Percentiles rank a stretch among this genome's conserved stretches.
These are phyloP conservation scores for Eurypyga helias DNA, from an alignment of 2,113 vertebrate genomes.

Conservation along the genomic window DNA sequence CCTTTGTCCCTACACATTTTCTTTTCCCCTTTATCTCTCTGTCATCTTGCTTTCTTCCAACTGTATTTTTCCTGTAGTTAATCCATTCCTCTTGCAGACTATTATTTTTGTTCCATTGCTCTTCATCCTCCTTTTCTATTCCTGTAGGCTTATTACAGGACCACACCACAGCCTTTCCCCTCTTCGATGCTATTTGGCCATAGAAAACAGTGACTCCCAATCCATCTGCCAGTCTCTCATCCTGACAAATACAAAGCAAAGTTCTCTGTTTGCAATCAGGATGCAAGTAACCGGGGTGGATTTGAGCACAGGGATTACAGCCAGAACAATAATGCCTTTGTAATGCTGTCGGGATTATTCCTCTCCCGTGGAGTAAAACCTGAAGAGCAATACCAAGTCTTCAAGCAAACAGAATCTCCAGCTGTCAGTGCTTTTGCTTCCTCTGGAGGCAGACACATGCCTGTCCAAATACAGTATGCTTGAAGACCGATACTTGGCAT, in stretches of 20 bases:
- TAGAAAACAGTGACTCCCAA: background rate
- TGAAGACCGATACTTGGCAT: slow-evolving; percentile 11
- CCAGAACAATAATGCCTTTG: slow-evolving; percentile 55
- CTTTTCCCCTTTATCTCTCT: background rate
- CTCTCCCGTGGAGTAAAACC: slow-evolving; percentile 43
- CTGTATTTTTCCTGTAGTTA: background rate
- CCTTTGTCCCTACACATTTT: background rate
- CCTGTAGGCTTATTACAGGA: background rate
- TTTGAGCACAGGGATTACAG: slow-evolving; percentile 54
- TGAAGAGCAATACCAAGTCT: slow-evolving; percentile 29
- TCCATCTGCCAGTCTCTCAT: background rate
- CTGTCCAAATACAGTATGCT: slow-evolving; percentile 34
- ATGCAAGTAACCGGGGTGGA: slow-evolving; percentile 3
- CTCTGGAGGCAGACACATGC: slow-evolving; percentile 21
- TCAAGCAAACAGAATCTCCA: slow-evolving; percentile 54
- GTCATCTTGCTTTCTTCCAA: background rate
- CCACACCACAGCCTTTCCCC: background rate
- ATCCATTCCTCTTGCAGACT: background rate
- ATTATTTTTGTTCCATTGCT: background rate
- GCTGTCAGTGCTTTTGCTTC: slow-evolving; percentile 31
- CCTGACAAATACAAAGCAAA: background rate
- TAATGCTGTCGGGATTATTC: slow-evolving; percentile 61
- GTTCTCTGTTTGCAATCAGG: background rate
- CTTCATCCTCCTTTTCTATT: background rate
- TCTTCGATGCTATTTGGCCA: background rate